Percentiles rank a stretch among this genome's conserved stretches.
These are phyloP conservation scores for Apistogramma diplotaenia DNA, from an alignment of 2,113 vertebrate species.

Conservation along the genomic window DNA sequence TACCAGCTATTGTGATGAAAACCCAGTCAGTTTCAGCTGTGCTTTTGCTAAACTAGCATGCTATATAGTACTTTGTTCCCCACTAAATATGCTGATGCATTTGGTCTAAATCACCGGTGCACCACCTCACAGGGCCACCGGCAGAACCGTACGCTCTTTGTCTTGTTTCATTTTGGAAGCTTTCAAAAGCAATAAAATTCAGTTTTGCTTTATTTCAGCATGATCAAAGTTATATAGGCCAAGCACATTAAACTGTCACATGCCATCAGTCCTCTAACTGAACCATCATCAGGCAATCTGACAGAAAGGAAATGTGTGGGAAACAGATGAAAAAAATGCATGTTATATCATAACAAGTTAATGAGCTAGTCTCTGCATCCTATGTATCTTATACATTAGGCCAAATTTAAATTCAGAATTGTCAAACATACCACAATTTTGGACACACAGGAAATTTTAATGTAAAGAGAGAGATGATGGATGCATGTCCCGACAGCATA, in stretches of 20 bases:
- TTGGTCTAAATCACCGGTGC: neutral
- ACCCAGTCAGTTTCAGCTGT: too few species aligned
- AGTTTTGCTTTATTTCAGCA: neutral
- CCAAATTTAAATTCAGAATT: neutral
- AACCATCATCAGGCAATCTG: conserved; percentile 18
- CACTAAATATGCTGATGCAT: neutral
- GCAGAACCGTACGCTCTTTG: neutral
- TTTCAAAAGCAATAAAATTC: neutral
- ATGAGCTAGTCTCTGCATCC: neutral
- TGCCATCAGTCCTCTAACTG: conserved; percentile 8
- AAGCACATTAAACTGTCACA: neutral
- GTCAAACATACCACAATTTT: neutral
- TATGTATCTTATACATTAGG: neutral
- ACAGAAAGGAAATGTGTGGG: conserved; percentile 18
- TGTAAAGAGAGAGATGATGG: neutral
- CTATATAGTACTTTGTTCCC: neutral
- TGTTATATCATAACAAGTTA: neutral
- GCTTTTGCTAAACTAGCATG: neutral
- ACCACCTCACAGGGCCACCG: neutral
- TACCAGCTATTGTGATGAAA: too few species aligned
- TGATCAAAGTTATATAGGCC: neutral
- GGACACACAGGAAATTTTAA: neutral
- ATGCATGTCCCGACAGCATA: neutral
- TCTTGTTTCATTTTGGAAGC: neutral
- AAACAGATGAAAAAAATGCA: neutral